Evolutionary conservation across 2,113 vertebrate species (phyloP).

Genomic region (Martes martes): DNA sequence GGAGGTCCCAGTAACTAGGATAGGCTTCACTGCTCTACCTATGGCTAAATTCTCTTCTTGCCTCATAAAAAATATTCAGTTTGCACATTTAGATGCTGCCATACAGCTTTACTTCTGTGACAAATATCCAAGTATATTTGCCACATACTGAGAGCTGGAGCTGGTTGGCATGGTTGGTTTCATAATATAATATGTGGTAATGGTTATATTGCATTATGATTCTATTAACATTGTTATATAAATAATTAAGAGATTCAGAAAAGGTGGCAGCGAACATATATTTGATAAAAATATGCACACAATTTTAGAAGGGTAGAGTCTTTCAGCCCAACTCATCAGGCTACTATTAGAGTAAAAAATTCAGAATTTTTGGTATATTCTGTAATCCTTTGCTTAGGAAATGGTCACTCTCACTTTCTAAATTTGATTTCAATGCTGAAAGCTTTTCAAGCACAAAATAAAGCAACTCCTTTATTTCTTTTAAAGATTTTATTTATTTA

Average conservation of each 20-base stretch:
- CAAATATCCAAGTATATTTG: background rate
- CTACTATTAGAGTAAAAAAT: background rate
- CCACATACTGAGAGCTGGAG: background rate
- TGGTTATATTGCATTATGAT: background rate
- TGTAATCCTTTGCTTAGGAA: background rate
- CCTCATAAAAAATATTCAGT: background rate
- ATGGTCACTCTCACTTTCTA: background rate
- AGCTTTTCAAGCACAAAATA: background rate
- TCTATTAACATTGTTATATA: background rate
- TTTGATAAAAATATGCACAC: background rate
- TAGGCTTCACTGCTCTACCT: fast-evolving
- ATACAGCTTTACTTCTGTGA: background rate
- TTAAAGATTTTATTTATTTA: too few relatives aligned
- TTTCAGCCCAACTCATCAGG: background rate
- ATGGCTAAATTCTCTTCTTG: background rate
- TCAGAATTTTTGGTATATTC: background rate
- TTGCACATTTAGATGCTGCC: background rate
- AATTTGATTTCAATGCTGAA: background rate
- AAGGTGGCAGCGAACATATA: background rate
- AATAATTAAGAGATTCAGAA: constrained; percentile 6
- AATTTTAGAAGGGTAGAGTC: background rate
- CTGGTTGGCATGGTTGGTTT: background rate
- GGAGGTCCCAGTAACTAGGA: background rate
- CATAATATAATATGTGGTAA: background rate
- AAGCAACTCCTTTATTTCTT: background rate